A percentile compares a stretch with the other conserved stretches of the same genome.
These are phyloP conservation scores for Thymallus thymallus DNA, from an alignment of 2,113 vertebrate genomes.

Conservation along the genomic window DNA sequence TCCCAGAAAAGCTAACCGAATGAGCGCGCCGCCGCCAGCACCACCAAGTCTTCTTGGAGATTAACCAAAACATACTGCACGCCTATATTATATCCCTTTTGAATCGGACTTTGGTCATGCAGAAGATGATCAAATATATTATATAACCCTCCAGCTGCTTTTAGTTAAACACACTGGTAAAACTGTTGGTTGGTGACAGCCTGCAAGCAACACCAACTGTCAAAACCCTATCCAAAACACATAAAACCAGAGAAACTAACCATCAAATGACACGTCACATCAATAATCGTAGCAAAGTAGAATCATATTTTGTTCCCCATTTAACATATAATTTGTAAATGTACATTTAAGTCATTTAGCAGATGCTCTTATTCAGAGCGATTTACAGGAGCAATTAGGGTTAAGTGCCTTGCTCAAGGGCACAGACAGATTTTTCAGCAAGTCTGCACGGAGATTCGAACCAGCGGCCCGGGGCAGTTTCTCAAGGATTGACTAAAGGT, in stretches of 20 bases:
- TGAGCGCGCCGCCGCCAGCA: neutral
- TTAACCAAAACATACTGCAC: neutral
- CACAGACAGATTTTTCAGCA: no score
- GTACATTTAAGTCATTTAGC: no score
- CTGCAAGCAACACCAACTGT: slow-evolving; percentile 22
- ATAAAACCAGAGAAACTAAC: neutral
- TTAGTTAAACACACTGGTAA: slow-evolving; percentile 35
- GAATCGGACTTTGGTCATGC: slow-evolving; percentile 27
- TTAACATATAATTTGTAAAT: neutral
- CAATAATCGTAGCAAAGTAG: neutral
- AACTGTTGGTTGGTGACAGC: slow-evolving; percentile 28
- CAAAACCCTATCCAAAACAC: neutral
- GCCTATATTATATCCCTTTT: slow-evolving; percentile 5
- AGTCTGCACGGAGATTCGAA: no score
- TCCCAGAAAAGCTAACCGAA: slow-evolving; percentile 13
- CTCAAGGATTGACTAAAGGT: neutral
- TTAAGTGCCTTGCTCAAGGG: no score
- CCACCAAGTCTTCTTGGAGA: neutral
- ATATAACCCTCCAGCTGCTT: slow-evolving; percentile 34
- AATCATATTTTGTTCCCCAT: neutral
- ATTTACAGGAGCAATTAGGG: no score
- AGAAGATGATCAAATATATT: neutral
- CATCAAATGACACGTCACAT: neutral
- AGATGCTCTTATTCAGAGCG: no score
- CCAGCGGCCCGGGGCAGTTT: neutral